Evolutionary conservation across 2,888 invertebrate species (phyloP), one percentile per base, ranked within the genome.

Genomic region (Perizoma flavofasciatum): DNA sequence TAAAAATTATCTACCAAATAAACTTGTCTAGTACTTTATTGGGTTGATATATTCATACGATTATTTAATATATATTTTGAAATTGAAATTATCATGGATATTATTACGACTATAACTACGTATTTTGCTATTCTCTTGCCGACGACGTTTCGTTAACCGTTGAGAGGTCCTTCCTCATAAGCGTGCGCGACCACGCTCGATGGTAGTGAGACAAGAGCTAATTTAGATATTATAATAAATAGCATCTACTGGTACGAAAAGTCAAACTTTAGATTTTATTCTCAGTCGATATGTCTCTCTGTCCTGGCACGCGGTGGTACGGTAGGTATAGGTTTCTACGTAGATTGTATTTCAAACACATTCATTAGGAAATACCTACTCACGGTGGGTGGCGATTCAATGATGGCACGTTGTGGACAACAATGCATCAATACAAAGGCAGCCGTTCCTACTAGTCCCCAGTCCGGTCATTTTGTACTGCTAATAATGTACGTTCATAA

Each of bases 351-450:
- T 45, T 49, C 46, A 54, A 50, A 46, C 49, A 57, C 47, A 54
- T 54, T 49, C 57, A 57, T 61, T 54, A 53, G 47, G 33, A 56
- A 52, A 56, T 50, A 46, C 53, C 45, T 49, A 55, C 45, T 54
- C 50, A 44, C 48, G 44, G 48, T 59, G 58, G 54, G 56, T 61
- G 55, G 59, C 55, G 52, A 56, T 48, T 66, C 63, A 54, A 51
- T 63, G 60, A 64, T 59, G 61, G 57, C 55, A 63, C 52, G 53
- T 51, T 62, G 59, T 47, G 37, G 57, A 40, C 61, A 59, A 65
- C 65, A 67, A 67, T 64, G 52, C 59, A 53, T 49, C 53, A 52
- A 56, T 55, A 55, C 61, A 59, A 61, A 61, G 55, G 11, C 37
- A 37, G 43, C 41, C 37, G 41, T 41, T 48, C 48, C 49, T 34